Conservation (phyloP, 1,140 invertebrate genomes). For the Melipona quadrifasciata region DNA sequence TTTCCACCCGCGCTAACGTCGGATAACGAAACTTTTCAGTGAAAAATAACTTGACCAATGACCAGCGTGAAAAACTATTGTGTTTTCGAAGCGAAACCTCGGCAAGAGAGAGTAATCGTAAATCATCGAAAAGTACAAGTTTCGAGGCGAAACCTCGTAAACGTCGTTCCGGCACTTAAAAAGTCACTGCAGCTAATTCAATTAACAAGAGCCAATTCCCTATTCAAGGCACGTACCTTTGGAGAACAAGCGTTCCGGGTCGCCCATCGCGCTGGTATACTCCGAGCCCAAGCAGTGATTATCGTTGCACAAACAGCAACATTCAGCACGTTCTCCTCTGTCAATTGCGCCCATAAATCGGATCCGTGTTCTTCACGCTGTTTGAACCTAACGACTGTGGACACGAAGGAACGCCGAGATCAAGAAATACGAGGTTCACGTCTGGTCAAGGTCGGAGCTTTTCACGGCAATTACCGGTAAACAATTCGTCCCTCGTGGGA, state of each 20-base stretch:
- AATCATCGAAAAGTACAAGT: neutral
- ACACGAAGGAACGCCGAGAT: neutral
- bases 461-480: conserved; percentile 59
- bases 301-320: neutral
- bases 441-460: conserved; percentile 35
- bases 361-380: too few species aligned
- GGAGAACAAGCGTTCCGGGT: too few species aligned
- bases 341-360: neutral
- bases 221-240: too few species aligned
- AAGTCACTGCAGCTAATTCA: neutral
- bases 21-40: too few species aligned
- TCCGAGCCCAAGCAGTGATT: neutral
- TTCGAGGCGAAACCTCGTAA: neutral
- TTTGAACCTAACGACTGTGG: neutral
- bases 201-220: neutral
- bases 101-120: neutral
- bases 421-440: neutral
- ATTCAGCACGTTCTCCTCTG: neutral
- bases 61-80: too few species aligned
- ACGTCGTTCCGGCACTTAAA: accelerated
- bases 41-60: too few species aligned
- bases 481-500: conserved; percentile 45
- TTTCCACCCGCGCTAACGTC: too few species aligned
- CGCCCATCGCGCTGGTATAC: too few species aligned
- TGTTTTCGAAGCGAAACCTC: too few species aligned